These are phyloP conservation scores for Eurois occulta DNA, from an alignment of 2,888 invertebrate genomes.

Conservation along the genomic window DNA sequence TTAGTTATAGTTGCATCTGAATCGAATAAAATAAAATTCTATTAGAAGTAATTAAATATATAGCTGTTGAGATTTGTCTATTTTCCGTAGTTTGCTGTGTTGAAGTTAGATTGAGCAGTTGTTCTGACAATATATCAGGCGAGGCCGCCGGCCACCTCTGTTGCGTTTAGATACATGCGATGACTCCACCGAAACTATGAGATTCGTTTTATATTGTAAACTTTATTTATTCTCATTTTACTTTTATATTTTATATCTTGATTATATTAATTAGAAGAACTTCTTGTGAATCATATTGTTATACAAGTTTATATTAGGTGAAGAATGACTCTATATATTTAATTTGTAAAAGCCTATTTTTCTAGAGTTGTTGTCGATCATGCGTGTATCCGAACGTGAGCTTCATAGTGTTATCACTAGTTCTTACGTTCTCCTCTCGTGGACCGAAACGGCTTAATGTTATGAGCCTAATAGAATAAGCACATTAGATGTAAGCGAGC, in stretches of 20 bases:
- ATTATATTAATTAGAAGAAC: conserved; percentile 58
- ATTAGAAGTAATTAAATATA: conserved; percentile 72
- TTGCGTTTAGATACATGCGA: conserved; percentile 68
- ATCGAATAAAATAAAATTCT: conserved; percentile 77
- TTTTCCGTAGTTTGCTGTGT: conserved; percentile 87
- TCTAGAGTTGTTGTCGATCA: conserved; percentile 51
- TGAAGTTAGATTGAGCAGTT: conserved; percentile 75
- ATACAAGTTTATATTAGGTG: conserved; percentile 53
- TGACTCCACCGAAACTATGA: conserved; percentile 59
- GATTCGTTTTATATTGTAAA: conserved; percentile 59
- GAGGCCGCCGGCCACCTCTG: conserved; percentile 64
- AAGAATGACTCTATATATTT: conserved; percentile 46
- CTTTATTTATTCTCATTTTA: conserved; percentile 64
- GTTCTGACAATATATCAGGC: conserved; percentile 77
- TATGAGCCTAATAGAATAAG: conserved; percentile 80
- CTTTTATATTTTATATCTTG: conserved; percentile 53
- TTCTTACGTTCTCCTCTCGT: conserved; percentile 75
- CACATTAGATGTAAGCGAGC: conserved; percentile 82
- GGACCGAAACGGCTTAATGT: conserved; percentile 82
- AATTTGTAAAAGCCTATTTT: conserved; percentile 51
- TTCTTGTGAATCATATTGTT: conserved; percentile 59
- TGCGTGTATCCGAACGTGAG: conserved; percentile 71
- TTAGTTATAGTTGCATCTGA: conserved; percentile 79
- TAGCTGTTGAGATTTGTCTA: conserved; percentile 82
- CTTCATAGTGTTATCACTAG: conserved; percentile 76